These are phyloP conservation scores for Phocoena sinus DNA, from an alignment of 2,113 vertebrate species.

Conservation along the genomic window DNA sequence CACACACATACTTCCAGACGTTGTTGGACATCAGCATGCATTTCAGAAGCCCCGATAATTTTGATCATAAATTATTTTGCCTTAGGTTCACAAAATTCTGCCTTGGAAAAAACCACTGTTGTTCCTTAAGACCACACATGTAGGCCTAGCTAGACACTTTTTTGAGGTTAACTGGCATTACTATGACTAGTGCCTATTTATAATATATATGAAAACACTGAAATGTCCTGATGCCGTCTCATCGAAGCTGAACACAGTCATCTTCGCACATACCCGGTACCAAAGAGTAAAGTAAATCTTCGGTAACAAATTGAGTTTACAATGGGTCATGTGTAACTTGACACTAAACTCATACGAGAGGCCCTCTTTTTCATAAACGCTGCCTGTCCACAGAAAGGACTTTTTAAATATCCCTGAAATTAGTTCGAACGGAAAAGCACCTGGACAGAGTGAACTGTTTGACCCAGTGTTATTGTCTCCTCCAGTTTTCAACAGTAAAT, in stretches of 20 bases:
- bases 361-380: neutral
- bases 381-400: neutral
- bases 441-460: neutral
- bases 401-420: slow-evolving; percentile 9
- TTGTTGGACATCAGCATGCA: neutral
- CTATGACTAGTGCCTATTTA: slow-evolving; percentile 28
- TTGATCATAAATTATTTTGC: slow-evolving; percentile 59
- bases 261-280: neutral
- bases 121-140: slow-evolving; percentile 42
- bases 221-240: neutral
- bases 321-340: neutral
- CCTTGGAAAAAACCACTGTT: slow-evolving; percentile 38
- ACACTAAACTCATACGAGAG: neutral
- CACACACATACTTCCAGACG: neutral
- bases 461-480: neutral
- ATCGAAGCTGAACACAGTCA: neutral
- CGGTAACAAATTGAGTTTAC: neutral
- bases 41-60: slow-evolving; percentile 46
- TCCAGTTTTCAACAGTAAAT: neutral
- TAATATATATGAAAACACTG: neutral
- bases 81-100: slow-evolving; percentile 53
- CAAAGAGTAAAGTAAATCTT: neutral
- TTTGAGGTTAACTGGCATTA: slow-evolving; percentile 1
- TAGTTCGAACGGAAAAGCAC: neutral
- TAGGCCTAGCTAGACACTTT: neutral